Evolutionary conservation across 2,113 vertebrate genomes (phyloP).

Genomic region (Paraplagusia blochii): DNA sequence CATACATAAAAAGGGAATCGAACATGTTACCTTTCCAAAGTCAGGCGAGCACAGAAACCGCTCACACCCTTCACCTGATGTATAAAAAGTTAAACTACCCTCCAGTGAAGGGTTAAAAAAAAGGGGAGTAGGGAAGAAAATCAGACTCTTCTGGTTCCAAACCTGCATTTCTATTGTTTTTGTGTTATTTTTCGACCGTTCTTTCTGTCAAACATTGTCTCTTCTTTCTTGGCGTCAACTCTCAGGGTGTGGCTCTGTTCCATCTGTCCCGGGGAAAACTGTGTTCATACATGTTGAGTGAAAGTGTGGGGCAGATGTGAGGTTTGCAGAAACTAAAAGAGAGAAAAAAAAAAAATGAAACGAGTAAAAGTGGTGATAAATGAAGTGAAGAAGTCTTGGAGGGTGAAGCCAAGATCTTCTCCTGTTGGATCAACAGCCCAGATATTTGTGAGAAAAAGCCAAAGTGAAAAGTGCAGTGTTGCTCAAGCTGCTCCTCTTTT

Average conservation of each 20-base stretch:
- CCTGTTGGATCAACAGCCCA: not conserved
- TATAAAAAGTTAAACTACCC: too few relatives aligned
- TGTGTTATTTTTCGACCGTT: not conserved
- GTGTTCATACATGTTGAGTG: slow-evolving; percentile 21
- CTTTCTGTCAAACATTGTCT: slow-evolving; percentile 5
- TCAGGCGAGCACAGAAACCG: too few relatives aligned
- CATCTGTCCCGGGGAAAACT: slow-evolving; percentile 35
- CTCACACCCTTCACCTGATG: too few relatives aligned
- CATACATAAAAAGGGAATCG: too few relatives aligned
- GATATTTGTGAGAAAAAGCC: slow-evolving; percentile 22
- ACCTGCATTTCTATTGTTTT: rapidly evolving
- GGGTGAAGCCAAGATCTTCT: too few relatives aligned
- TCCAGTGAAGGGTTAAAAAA: not conserved
- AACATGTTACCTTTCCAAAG: too few relatives aligned
- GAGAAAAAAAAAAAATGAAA: too few relatives aligned
- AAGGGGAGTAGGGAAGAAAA: not conserved
- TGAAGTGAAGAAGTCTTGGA: too few relatives aligned
- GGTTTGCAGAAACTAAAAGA: too few relatives aligned
- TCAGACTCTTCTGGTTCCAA: not conserved
- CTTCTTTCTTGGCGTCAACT: slow-evolving; percentile 16
- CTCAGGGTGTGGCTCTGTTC: slow-evolving; percentile 53
- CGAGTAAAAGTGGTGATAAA: too few relatives aligned
- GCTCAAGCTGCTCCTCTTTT: slow-evolving; percentile 60
- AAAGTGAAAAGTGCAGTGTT: slow-evolving; percentile 25
- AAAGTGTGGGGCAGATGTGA: not conserved